A percentile compares a stretch with the other conserved stretches of the same genome.
Conservation (phyloP, 1,140 invertebrate species). For the Caenorhabditis latens region DNA sequence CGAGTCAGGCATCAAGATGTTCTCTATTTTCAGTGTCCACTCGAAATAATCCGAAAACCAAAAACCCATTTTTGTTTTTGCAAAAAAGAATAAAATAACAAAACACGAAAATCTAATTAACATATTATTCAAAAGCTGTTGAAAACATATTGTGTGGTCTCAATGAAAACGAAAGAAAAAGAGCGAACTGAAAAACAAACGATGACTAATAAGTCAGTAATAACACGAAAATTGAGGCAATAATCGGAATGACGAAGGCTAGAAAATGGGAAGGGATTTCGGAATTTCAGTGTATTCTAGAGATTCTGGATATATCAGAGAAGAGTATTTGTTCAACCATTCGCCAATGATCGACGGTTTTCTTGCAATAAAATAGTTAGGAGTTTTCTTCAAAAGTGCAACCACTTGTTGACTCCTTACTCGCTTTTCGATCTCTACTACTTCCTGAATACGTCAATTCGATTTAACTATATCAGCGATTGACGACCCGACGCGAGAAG, state of each 20-base stretch:
- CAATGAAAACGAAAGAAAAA: background rate
- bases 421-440: background rate
- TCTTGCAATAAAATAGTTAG: too few relatives aligned
- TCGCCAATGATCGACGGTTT: too few relatives aligned
- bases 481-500: conserved; percentile 5
- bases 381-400: conserved; percentile 24
- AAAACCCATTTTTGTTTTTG: too few relatives aligned
- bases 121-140: conserved; percentile 20
- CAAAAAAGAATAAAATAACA: background rate
- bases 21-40: too few relatives aligned
- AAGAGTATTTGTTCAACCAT: too few relatives aligned
- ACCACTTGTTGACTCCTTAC: background rate
- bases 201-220: background rate
- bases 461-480: background rate
- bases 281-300: too few relatives aligned
- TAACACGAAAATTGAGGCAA: background rate
- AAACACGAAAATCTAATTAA: conserved; percentile 6
- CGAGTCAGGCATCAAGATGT: too few relatives aligned
- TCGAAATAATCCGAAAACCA: too few relatives aligned
- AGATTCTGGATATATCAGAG: too few relatives aligned
- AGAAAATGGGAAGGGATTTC: background rate
- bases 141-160: background rate
- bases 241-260: background rate
- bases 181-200: conserved; percentile 23
- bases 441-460: background rate